Evolutionary conservation across 2,888 invertebrate species (phyloP), one percentile per base, ranked within the genome.

Genomic region (Marasmarcha lunaedactyla): DNA sequence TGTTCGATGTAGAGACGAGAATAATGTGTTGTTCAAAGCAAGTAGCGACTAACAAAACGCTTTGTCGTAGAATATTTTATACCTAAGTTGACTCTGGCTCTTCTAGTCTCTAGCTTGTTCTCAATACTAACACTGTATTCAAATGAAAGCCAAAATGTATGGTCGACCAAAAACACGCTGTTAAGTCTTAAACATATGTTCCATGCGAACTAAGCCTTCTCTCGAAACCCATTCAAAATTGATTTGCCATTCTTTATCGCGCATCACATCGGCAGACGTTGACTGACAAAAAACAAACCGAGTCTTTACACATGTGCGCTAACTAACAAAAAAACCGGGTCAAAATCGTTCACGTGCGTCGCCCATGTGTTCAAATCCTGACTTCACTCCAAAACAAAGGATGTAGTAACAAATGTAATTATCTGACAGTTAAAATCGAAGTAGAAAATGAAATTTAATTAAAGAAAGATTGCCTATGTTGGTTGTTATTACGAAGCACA

Each of bases 261-360:
- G n/a, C n/a, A n/a, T n/a, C n/a, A n/a, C n/a, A n/a, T n/a, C n/a
- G n/a, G n/a, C 70, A 65, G 62, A 69, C 71, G 70, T 63, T 49
- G 59, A 54, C 58, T 61, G 68, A 79, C 73, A 79, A 79, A 81
- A 79, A 81, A 71, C 77, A 69, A 63, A 62, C 55, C 52, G 50
- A 46, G 44, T 44, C 51, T 55, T 51, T 47, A 54, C 74, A 72
- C 71, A 76, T 72, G 69, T 76, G 68, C 50, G 41, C 38, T 35
- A 52, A 45, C 49, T 20, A 55, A 50, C 46, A 39, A 41, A 44
- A 40, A 35, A 38, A n/a, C n/a, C 36, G 12, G 38, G 14, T 13
- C 34, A 26, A n/a, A 25, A 5, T n/a, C 3, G 2, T 9, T 14
- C 9, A 37, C 25, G 26, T 4, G 13, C 25, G 26, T 4, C 5